Percentiles rank a stretch among this genome's conserved stretches.
Evolutionary conservation across 2,888 invertebrate species (phyloP).

Genomic region (Mesodorylaimus sp.): DNA sequence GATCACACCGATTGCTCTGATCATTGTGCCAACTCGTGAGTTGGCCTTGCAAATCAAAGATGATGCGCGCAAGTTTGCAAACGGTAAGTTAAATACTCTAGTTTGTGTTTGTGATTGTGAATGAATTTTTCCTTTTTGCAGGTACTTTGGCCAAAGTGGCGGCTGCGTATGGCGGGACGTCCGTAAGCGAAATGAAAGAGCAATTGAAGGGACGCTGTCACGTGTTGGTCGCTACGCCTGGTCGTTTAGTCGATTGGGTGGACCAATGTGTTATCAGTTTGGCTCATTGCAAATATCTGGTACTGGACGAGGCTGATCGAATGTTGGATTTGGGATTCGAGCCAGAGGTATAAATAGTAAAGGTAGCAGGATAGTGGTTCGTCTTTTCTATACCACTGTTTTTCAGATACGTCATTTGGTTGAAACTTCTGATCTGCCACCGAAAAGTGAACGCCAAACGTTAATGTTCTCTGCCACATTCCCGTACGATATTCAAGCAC

Average conservation of each 20-base stretch:
- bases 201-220: conserved; percentile 46
- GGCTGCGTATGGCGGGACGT: conserved; percentile 68
- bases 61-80: conserved; percentile 35
- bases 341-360: conserved; percentile 17
- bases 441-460: conserved; percentile 24
- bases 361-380: no score
- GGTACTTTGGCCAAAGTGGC: conserved; percentile 50
- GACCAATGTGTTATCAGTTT: conserved; percentile 40
- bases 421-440: conserved; percentile 25
- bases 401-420: neutral
- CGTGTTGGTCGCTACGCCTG: conserved; percentile 54
- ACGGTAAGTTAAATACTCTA: neutral
- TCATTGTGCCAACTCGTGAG: conserved; percentile 79
- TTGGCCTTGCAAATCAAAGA: conserved; percentile 65
- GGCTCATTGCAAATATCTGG: conserved; percentile 44
- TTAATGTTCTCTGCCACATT: conserved; percentile 58
- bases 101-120: neutral
- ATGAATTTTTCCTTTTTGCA: conserved; percentile 1
- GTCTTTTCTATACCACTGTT: no score
- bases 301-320: conserved; percentile 60
- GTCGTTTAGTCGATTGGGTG: conserved; percentile 49
- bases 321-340: conserved; percentile 58
- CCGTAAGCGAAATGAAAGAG: conserved; percentile 50
- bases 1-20: conserved; percentile 59
- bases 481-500: conserved; percentile 49